Base-by-base conservation (phyloP, 2,888 invertebrate genomes). In the Drosophila koepferae region DNA sequence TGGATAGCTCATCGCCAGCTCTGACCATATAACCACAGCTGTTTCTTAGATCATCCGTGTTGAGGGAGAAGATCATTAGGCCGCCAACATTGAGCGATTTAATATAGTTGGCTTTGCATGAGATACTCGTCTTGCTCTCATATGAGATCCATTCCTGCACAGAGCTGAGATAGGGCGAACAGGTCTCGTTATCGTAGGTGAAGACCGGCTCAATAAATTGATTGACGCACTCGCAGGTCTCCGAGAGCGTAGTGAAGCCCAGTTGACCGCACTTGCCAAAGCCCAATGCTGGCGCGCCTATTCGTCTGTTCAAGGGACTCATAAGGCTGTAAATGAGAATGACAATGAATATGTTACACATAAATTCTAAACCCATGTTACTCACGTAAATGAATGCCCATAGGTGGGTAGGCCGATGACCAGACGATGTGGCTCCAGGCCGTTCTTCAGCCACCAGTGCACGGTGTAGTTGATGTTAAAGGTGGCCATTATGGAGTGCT, bases 391-490 rank as follows among this genome's bases (percentile, higher is more conserved):
- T 5, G 96, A 95, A 90, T 97, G 97, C 0, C 97, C 98, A 91
- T 97, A 98, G 0, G 97, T 97, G 7, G 98, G 98, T 84, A 98
- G 94, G 0, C 98, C 98, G 1, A 98, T 94, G 12, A 97, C 95
- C 20, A 98, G 95, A 92, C 98, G 98, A 48, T 95, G 94, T 43
- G 94, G 94, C 20, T 96, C 96, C 93, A 98, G 95, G 12, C 98
- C 98, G 81, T 95, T 95, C 1, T 93, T 90, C 0, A 95, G 89
- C 95, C 97, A 98, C 94, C 97, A 96, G 78, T 96, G 94, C 0
- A 96, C 95, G 0, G 98, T 96, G 92, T 96, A 97, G 92, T 98
- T 97, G 0, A 97, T 95, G 91, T 98, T 98, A 54, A 97, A 93
- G 0, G 96, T 96, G 7, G 94, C 93, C 85, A 96, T 94, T 81